These are phyloP conservation scores for Phyllotreta striolata DNA, from an alignment of 2,888 invertebrate species.

Conservation along the genomic window DNA sequence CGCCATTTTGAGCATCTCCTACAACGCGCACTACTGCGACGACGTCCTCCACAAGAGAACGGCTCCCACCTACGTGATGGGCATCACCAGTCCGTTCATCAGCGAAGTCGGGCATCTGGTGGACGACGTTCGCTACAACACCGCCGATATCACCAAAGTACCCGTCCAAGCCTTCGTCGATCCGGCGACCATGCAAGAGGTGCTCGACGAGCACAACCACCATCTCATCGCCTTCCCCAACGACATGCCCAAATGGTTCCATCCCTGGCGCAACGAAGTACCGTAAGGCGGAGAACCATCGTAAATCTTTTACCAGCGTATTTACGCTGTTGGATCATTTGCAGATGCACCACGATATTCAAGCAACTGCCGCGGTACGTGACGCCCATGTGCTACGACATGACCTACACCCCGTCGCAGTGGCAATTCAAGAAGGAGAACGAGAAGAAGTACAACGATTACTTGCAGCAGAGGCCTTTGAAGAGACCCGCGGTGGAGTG, in stretches of 20 bases:
- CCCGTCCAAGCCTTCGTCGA: constrained; percentile 48
- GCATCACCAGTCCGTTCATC: constrained; percentile 54
- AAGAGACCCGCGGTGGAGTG: neutral
- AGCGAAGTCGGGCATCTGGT: constrained; percentile 56
- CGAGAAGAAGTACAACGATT: constrained; percentile 37
- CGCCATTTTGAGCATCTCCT: constrained; percentile 15
- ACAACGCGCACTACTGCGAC: neutral
- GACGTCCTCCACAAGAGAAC: neutral
- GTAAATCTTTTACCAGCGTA: no score
- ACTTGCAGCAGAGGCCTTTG: constrained; percentile 8
- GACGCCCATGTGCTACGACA: constrained; percentile 41
- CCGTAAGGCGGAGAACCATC: constrained; percentile 39
- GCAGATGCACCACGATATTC: constrained; percentile 55
- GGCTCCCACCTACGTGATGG: constrained; percentile 51
- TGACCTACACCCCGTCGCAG: constrained; percentile 45
- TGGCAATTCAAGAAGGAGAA: constrained; percentile 39
- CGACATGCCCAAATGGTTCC: constrained; percentile 51
- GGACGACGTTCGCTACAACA: constrained; percentile 52
- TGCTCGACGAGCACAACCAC: constrained; percentile 39
- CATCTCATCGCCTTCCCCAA: constrained; percentile 59
- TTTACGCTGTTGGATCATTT: constrained; percentile 16
- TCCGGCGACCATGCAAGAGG: constrained; percentile 29
- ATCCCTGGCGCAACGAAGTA: constrained; percentile 50
- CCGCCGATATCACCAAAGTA: constrained; percentile 41
- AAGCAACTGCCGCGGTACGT: constrained; percentile 49